Base-by-base conservation (phyloP, 23 tunicate genomes). In the Ascidia mentula region DNA sequence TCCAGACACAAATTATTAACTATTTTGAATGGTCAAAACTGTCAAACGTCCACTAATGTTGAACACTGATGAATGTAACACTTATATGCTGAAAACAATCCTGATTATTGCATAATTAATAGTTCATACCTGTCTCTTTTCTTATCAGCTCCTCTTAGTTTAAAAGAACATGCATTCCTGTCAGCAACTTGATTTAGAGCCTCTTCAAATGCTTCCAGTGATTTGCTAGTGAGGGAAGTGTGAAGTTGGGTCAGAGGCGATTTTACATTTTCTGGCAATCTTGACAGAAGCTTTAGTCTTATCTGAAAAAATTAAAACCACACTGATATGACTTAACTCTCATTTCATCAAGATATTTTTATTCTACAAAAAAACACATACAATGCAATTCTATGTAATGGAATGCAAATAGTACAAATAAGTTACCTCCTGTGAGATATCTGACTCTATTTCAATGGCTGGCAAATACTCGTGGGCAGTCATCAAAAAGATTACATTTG, bases 91-190 rank as follows among this genome's bases (percentile, higher is more conserved):
- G n/a, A n/a, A n/a, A n/a, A n/a, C n/a, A n/a, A n/a, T n/a, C n/a
- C n/a, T n/a, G n/a, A n/a, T n/a, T n/a, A n/a, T n/a, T n/a, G n/a
- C n/a, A n/a, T n/a, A n/a, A n/a, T n/a, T n/a, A n/a, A n/a, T 69
- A 13, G 9, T 9, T 69, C 36, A 45, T 36, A 84, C 85, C 93
- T 69, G 36, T 84, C 93, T 76, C 72, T 88, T 86, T 93, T 88
- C 80, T 93, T 93, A 40, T 93, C 98, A 12, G 69, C 38, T 8
- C 65, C 32, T 69, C 84, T 87, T 60, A 93, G 82, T 69, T 69
- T 78, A 20, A 93, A 82, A 69, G 78, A 88, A 79, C 93, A 93
- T 22, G 71, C 87, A 6, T 46, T 35, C 1, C 73, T 79, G 0
- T 72, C 45, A 5, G 72, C 73, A 0, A 87, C 92, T 0, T 73